Evolutionary conservation across 2,797 vertebrate genomes (phyloP).

Genomic region (Neoniphon sammara): DNA sequence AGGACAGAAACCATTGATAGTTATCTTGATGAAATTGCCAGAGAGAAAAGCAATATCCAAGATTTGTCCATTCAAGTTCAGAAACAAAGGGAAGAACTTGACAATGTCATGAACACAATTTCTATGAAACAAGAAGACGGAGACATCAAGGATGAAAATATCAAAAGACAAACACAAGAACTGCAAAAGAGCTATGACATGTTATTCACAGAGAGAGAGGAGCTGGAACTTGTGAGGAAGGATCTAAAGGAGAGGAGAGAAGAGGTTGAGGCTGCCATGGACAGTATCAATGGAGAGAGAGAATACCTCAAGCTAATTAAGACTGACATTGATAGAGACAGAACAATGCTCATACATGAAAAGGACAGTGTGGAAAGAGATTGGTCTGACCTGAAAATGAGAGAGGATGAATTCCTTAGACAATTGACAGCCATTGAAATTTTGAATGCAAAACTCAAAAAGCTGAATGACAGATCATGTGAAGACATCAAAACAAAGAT

Average conservation of each 20-base stretch:
- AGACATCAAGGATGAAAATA: background rate
- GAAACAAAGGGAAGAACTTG: background rate
- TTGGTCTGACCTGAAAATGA: conserved; percentile 7
- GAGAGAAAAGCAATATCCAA: conserved; percentile 31
- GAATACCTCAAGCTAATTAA: background rate
- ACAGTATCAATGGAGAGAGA: background rate
- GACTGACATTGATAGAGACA: background rate
- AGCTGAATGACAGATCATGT: background rate
- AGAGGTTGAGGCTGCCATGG: background rate
- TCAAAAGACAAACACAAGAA: background rate
- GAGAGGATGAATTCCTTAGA: background rate
- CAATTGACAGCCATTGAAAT: background rate
- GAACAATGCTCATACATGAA: background rate
- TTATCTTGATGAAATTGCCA: conserved; percentile 26
- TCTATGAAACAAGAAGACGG: background rate
- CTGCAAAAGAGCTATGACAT: background rate
- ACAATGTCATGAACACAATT: background rate
- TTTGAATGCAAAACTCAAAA: background rate
- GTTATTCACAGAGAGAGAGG: background rate
- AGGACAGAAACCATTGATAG: conserved; percentile 3
- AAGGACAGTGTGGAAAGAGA: conserved; percentile 15
- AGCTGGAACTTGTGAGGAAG: background rate
- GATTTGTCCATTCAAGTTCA: background rate
- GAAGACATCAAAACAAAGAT: background rate
- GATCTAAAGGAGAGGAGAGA: background rate